Evolutionary conservation across 2,797 vertebrate species (phyloP), one percentile per base, ranked within the genome.

Genomic region (Channallabes apus): DNA sequence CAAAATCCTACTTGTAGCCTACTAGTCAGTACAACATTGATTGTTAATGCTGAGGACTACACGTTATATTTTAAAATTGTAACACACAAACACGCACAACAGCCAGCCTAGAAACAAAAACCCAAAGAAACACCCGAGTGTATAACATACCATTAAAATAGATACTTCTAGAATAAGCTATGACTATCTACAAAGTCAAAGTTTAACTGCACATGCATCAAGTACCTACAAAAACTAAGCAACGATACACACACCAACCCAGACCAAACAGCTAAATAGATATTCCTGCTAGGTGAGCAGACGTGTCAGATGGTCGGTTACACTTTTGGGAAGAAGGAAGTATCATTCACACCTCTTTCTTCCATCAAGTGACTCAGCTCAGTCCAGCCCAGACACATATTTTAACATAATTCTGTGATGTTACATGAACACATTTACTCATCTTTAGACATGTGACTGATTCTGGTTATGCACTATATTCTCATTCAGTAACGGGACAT

Each of bases 361-460:
- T 78, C 14, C 83, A 78, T 68, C 32, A 64, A 62, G 85, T 90
- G 86, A 90, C 86, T 89, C 68, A 84, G 82, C 67, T 84, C 64
- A 18, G 84, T 14, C 82, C 84, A 59, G 62, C 78, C 81, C 85
- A 59, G 65, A 82, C 85, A 89, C 85, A 88, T 91, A 86, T 84
- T 90, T 91, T 82, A 88, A 85, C 62, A 86, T 85, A 89, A 87
- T 87, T 86, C 14, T 5, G 18, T 20, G 86, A 59, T 83, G 65
- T 89, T 78, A 76, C 64, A 27, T 35, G 72, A 88, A 78, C 69
- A 79, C 51, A 65, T 88, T 85, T 85, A 89, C 83, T 88, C 88
- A 88, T 85, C 81, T 8, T 72, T 56, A 68, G 46, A 82, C 62
- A 86, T 88, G 84, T 46, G 82, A 80, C 79, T 59, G 35, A 46